Percentiles rank a stretch among this genome's conserved stretches.
Evolutionary conservation across 2,888 invertebrate species (phyloP).

Genomic region (Eurytoma adleriae): DNA sequence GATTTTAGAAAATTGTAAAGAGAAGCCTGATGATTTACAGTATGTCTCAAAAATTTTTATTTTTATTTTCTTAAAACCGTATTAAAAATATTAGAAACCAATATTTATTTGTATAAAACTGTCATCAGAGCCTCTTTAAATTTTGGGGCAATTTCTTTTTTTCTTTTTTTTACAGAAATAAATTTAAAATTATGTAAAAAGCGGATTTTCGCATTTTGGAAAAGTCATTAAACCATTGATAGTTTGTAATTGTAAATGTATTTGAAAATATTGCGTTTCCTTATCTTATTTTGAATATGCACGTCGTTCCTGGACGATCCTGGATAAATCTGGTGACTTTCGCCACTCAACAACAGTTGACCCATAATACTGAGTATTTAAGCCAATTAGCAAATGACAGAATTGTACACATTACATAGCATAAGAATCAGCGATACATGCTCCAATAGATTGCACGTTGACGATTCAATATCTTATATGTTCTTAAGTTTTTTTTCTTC

Average conservation of each 20-base stretch:
- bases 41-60: not conserved
- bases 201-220: slow-evolving; percentile 36
- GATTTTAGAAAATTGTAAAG: slow-evolving; percentile 48
- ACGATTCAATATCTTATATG: slow-evolving; percentile 36
- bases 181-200: slow-evolving; percentile 31
- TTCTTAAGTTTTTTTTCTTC: slow-evolving; percentile 34
- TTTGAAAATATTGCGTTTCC: slow-evolving; percentile 35
- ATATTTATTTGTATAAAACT: slow-evolving; percentile 20
- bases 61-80: not conserved
- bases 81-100: slow-evolving; percentile 22
- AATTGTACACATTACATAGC: slow-evolving; percentile 74
- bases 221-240: slow-evolving; percentile 39
- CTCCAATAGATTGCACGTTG: slow-evolving; percentile 65
- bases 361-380: slow-evolving; percentile 73
- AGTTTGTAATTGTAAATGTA: slow-evolving; percentile 51
- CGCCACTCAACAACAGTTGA: slow-evolving; percentile 70
- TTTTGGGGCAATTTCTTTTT: slow-evolving; percentile 59
- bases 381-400: slow-evolving; percentile 74
- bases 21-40: slow-evolving; percentile 17
- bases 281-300: slow-evolving; percentile 57
- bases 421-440: slow-evolving; percentile 71
- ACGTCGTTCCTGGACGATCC: slow-evolving; percentile 67
- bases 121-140: slow-evolving; percentile 44
- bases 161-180: slow-evolving; percentile 52
- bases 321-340: slow-evolving; percentile 65